Evolutionary conservation across 1,140 invertebrate species (phyloP).

Genomic region (Melitaea cinxia): DNA sequence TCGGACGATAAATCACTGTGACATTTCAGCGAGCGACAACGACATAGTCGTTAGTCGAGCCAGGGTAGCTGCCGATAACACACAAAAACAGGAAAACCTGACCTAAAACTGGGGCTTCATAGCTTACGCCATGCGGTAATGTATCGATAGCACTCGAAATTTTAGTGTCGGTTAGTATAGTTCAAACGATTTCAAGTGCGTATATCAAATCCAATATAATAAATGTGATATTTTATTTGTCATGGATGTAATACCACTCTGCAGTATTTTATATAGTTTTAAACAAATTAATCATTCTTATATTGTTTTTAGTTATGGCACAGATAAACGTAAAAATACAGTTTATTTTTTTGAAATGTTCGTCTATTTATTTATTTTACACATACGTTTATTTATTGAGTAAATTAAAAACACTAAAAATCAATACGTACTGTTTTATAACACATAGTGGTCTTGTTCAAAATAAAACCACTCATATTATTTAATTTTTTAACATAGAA

Average conservation of each 20-base stretch:
- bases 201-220: conserved; percentile 8
- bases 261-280: background rate
- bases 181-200: conserved; percentile 10
- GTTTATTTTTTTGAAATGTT: no score
- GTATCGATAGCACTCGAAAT: conserved; percentile 31
- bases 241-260: background rate
- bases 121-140: conserved; percentile 32
- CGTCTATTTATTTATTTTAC: no score
- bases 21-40: conserved; percentile 60
- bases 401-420: no score
- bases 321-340: no score
- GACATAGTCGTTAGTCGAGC: conserved; percentile 68
- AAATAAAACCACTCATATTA: no score
- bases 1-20: conserved; percentile 69
- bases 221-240: background rate
- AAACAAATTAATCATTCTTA: no score
- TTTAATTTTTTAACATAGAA: no score
- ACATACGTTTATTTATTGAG: no score
- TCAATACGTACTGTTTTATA: no score
- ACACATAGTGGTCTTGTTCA: no score
- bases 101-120: conserved; percentile 36
- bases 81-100: conserved; percentile 65
- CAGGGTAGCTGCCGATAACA: conserved; percentile 59
- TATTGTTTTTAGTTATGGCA: no score
- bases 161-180: conserved; percentile 16